These are phyloP conservation scores for Hirtodrosophila alboralis DNA, from an alignment of 2,888 invertebrate species.

Conservation along the genomic window DNA sequence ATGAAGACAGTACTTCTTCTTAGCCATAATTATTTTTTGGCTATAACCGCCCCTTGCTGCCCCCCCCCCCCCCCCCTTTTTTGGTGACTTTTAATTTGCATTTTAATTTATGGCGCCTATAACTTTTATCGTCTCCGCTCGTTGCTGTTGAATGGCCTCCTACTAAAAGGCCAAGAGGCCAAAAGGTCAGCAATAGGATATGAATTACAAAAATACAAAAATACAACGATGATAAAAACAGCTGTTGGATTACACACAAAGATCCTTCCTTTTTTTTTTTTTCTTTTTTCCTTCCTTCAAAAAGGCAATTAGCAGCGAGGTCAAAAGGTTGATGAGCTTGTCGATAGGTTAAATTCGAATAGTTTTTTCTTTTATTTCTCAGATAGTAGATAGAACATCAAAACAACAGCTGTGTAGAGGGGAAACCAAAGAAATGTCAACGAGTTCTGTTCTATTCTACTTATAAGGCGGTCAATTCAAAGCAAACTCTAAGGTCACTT, in stretches of 20 bases:
- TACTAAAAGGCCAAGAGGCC: constrained; percentile 37
- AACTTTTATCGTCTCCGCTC: constrained; percentile 62
- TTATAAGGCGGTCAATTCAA: constrained; percentile 15
- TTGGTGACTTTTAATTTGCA: constrained; percentile 67
- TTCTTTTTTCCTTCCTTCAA: not conserved
- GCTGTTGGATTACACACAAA: constrained; percentile 46
- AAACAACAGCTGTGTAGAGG: constrained; percentile 25
- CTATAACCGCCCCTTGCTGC: not conserved
- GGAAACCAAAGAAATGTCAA: constrained; percentile 13
- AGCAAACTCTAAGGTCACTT: constrained; percentile 6
- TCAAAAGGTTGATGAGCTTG: constrained; percentile 39
- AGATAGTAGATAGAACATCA: constrained; percentile 3
- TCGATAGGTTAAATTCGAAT: constrained; percentile 19
- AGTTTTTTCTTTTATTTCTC: no score
- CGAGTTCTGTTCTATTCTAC: not conserved
- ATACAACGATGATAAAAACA: constrained; percentile 47
- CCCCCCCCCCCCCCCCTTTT: not conserved
- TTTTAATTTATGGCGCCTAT: constrained; percentile 72
- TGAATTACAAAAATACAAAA: no score
- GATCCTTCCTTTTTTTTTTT: not conserved
- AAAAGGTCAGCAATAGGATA: constrained; percentile 50
- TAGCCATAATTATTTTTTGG: constrained; percentile 56
- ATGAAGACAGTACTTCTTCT: constrained; percentile 12
- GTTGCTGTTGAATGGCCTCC: constrained; percentile 10
- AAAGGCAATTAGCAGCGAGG: constrained; percentile 49